Evolutionary conservation across 2,797 vertebrate genomes (phyloP).

Genomic region (Semaprochilodus insignis): DNA sequence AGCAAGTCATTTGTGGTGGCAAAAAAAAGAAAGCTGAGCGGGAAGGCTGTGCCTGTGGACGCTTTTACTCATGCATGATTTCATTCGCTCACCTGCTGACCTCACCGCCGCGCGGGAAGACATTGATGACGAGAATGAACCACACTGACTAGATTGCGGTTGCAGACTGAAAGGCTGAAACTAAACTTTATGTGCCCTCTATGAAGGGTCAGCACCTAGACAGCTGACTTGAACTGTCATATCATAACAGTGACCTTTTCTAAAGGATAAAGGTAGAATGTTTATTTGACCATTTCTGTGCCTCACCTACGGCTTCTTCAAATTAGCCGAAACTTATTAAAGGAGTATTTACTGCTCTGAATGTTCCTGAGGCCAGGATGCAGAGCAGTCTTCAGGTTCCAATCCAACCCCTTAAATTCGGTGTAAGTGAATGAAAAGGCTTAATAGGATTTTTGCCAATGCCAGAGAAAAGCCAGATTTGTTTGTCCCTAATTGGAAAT

Average conservation of each 20-base stretch:
- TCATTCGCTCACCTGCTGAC: slow-evolving; percentile 4
- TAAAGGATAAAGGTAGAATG: neutral
- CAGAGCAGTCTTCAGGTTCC: neutral
- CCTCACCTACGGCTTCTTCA: neutral
- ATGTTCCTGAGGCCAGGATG: neutral
- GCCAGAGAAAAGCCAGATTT: neutral
- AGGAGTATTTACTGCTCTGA: neutral
- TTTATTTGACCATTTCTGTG: neutral
- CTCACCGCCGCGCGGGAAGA: neutral
- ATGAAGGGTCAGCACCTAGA: neutral
- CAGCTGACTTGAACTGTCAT: neutral
- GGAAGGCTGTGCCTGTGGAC: slow-evolving; percentile 20
- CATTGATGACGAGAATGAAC: neutral
- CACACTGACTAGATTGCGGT: neutral
- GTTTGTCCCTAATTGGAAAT: slow-evolving; percentile 13
- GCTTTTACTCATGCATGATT: slow-evolving; percentile 33
- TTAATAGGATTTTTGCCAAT: neutral
- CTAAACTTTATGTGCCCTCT: neutral
- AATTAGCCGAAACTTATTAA: too few relatives aligned
- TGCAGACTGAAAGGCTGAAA: neutral
- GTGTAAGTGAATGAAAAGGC: slow-evolving; percentile 1
- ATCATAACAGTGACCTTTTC: neutral
- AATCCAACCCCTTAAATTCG: neutral
- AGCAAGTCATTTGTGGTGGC: slow-evolving; percentile 35
- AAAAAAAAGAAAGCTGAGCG: slow-evolving; percentile 3